These are phyloP conservation scores for Oceanodroma tethys DNA, from an alignment of 2,113 vertebrate species.

Conservation along the genomic window DNA sequence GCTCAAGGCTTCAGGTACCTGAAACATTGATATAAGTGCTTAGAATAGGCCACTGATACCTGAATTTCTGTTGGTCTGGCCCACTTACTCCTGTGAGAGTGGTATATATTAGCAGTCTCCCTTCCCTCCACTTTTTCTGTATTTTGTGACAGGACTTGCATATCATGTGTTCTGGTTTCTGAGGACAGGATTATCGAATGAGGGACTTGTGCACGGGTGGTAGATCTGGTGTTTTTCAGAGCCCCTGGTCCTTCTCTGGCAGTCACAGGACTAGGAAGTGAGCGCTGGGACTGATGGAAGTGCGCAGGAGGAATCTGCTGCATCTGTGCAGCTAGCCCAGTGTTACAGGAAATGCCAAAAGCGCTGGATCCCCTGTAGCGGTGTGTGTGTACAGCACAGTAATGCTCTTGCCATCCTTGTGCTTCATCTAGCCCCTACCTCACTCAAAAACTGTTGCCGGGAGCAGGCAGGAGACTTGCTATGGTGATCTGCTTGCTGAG, in stretches of 20 bases:
- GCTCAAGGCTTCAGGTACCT: neutral
- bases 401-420: neutral
- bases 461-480: neutral
- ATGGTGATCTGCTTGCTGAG: neutral
- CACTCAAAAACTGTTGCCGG: neutral
- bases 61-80: neutral
- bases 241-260: neutral
- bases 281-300: neutral
- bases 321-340: neutral
- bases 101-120: neutral
- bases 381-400: neutral
- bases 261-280: neutral
- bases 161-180: neutral
- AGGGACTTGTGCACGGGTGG: neutral
- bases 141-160: neutral
- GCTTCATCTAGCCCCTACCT: neutral
- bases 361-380: fast-evolving
- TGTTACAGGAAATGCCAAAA: neutral
- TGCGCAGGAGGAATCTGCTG: fast-evolving
- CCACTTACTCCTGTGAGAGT: neutral
- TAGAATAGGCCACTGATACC: neutral
- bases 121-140: neutral
- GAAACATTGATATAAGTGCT: fast-evolving
- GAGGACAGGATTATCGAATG: neutral
- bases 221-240: neutral